Percentiles rank a stretch among this genome's conserved stretches.
phyloP scores from a whole-genome alignment of 2,888 invertebrate genomes.

The Pasiphila rectangulata region DNA sequence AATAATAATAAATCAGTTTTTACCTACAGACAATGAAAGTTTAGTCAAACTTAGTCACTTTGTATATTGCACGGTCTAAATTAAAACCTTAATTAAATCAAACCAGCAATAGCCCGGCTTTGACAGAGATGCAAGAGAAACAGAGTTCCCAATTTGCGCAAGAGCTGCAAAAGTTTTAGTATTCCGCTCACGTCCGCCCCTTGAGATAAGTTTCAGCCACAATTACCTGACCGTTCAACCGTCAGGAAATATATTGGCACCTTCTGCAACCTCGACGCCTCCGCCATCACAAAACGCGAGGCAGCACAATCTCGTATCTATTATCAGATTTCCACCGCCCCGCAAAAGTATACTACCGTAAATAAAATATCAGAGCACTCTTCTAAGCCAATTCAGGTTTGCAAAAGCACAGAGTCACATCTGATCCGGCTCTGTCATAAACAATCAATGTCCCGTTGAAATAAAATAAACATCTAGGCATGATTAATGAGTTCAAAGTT shows the following conservation, averaged over 20 bases:
- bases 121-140: conserved; percentile 34
- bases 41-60: conserved; percentile 16
- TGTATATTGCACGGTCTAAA: conserved; percentile 19
- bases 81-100: conserved; percentile 22
- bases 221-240: conserved; percentile 78
- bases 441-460: conserved; percentile 44
- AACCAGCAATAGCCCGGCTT: conserved; percentile 24
- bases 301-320: conserved; percentile 58
- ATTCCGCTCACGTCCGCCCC: conserved; percentile 71
- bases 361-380: conserved; percentile 36
- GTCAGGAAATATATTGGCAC: conserved; percentile 78
- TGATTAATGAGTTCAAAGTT: conserved; percentile 65
- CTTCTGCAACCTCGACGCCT: conserved; percentile 60
- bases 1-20: conserved; percentile 1
- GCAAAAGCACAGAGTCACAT: conserved; percentile 43
- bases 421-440: conserved; percentile 33
- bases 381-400: conserved; percentile 43
- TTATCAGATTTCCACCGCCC: conserved; percentile 55
- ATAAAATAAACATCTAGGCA: conserved; percentile 52
- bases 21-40: conserved; percentile 19
- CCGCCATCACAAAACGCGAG: conserved; percentile 41
- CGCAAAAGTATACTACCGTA: conserved; percentile 39
- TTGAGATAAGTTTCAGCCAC: conserved; percentile 78
- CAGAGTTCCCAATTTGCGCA: conserved; percentile 69
- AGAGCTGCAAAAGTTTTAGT: conserved; percentile 58